Percentiles rank a stretch among this genome's conserved stretches.
These are phyloP conservation scores for Escarpia spicata DNA, from an alignment of 2,888 invertebrate species.

Conservation along the genomic window DNA sequence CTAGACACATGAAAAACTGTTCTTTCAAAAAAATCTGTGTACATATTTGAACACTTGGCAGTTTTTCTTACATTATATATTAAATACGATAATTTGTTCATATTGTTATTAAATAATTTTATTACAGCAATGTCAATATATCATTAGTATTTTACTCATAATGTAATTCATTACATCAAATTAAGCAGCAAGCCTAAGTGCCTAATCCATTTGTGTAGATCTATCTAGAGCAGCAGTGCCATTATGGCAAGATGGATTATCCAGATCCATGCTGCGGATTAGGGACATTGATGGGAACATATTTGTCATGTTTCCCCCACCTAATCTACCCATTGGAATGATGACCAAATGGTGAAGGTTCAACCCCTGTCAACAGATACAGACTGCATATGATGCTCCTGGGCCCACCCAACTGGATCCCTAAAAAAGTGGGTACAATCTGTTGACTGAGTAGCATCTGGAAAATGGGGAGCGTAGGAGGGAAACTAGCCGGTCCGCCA, in stretches of 20 bases:
- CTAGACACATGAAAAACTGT: no score
- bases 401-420: background rate
- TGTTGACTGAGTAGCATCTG: background rate
- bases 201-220: background rate
- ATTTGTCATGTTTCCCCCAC: background rate
- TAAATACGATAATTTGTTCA: no score
- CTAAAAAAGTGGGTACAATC: background rate
- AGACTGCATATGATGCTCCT: background rate
- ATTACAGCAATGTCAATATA: background rate
- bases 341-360: background rate
- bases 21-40: no score
- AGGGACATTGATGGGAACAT: background rate
- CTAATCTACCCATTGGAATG: background rate
- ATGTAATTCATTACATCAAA: background rate
- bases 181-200: background rate
- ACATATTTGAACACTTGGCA: no score
- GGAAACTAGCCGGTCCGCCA: no score
- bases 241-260: slow-evolving; percentile 5
- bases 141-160: background rate
- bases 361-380: background rate
- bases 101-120: no score
- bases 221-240: background rate
- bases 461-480: background rate
- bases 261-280: background rate
- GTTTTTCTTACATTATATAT: no score